Conservation (phyloP, 2,888 invertebrate species). For the Eupeodes luniger region DNA sequence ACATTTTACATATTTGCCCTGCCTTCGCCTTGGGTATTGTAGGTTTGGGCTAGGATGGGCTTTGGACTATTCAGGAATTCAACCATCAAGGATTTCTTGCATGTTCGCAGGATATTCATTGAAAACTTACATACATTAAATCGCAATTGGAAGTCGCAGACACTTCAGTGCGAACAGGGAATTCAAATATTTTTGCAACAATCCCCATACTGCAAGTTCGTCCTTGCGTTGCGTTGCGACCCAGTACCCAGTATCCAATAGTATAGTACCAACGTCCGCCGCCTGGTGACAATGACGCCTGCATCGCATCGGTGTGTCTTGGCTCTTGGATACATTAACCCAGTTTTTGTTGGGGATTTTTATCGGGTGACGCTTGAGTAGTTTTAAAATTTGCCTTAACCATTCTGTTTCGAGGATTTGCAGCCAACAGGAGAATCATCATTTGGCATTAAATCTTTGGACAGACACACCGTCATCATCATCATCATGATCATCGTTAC, state of each 20-base stretch:
- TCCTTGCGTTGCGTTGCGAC: too few relatives aligned
- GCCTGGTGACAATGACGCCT: background rate
- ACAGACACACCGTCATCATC: slow-evolving; percentile 23
- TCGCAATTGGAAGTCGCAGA: slow-evolving; percentile 38
- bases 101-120: slow-evolving; percentile 54
- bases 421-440: slow-evolving; percentile 1
- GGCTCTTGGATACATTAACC: slow-evolving; percentile 35
- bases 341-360: slow-evolving; percentile 10
- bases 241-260: too few relatives aligned
- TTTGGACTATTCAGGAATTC: slow-evolving; percentile 43
- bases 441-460: slow-evolving; percentile 18
- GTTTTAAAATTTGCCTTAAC: slow-evolving; percentile 41
- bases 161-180: slow-evolving; percentile 31
- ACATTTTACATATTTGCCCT: slow-evolving; percentile 18
- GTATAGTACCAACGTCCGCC: background rate
- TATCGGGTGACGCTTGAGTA: slow-evolving; percentile 50
- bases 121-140: slow-evolving; percentile 30
- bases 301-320: background rate
- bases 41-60: background rate
- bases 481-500: background rate
- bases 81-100: slow-evolving; percentile 34
- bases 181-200: background rate
- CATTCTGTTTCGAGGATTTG: slow-evolving; percentile 25
- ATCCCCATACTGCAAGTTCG: too few relatives aligned
- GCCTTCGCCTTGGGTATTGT: slow-evolving; percentile 14